Percentiles rank a stretch among this genome's conserved stretches.
Evolutionary conservation across 1,140 invertebrate species (phyloP).

Genomic region (Drosophila pseudoobscura): DNA sequence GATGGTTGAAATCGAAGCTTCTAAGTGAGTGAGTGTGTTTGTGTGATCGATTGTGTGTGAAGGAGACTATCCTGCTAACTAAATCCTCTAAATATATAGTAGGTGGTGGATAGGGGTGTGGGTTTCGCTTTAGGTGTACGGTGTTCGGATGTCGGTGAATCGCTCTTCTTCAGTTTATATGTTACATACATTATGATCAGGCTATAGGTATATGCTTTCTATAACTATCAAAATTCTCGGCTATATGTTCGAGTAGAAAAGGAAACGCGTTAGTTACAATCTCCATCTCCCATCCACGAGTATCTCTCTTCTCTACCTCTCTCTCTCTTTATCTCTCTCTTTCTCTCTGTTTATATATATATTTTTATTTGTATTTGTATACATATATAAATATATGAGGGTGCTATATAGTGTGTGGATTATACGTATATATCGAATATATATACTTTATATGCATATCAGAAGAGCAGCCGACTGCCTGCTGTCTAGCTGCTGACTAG

Average conservation of each 20-base stretch:
- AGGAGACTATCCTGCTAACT: constrained; percentile 24
- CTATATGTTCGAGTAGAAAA: constrained; percentile 49
- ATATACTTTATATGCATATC: constrained; percentile 42
- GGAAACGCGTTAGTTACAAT: constrained; percentile 25
- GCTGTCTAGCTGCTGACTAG: constrained; percentile 26
- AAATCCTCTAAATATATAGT: constrained; percentile 29
- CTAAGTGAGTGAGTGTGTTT: constrained; percentile 47
- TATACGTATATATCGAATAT: constrained; percentile 15
- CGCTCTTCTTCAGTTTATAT: constrained; percentile 34
- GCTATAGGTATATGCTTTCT: constrained; percentile 40
- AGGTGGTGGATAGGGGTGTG: constrained; percentile 1
- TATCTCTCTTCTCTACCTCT: background rate
- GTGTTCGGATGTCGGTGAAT: background rate
- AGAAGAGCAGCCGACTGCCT: constrained; percentile 24
- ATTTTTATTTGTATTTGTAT: constrained; percentile 5
- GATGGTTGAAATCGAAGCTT: constrained; percentile 79
- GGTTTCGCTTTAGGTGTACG: no score
- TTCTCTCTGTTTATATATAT: constrained; percentile 2
- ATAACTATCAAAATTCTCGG: constrained; percentile 49
- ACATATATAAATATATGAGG: constrained; percentile 44
- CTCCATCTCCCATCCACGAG: constrained; percentile 1
- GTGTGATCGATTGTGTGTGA: background rate
- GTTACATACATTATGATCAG: constrained; percentile 36
- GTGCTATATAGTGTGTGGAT: constrained; percentile 44
- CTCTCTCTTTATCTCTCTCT: no score